phyloP scores from a whole-genome alignment of 2,113 vertebrate species.

The Larimichthys polyactis region DNA sequence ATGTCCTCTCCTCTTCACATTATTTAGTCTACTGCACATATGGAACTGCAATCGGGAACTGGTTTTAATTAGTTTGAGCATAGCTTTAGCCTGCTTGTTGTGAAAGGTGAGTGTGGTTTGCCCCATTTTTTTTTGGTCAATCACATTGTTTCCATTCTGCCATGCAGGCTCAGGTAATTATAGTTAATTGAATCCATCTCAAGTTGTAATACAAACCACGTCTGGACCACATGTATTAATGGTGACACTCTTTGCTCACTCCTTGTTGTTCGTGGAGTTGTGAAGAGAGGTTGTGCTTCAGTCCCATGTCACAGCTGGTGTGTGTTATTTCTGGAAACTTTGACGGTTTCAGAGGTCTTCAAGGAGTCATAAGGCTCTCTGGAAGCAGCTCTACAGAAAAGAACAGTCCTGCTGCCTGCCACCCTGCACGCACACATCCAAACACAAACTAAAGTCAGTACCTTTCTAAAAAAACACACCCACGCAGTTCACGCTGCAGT shows the following conservation, averaged over 20 bases:
- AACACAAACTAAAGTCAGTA: not conserved
- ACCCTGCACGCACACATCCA: conserved; percentile 24
- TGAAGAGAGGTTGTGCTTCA: conserved; percentile 66
- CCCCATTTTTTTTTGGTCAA: conserved; percentile 34
- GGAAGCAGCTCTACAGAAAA: conserved; percentile 72
- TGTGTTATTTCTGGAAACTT: conserved; percentile 78
- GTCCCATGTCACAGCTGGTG: conserved; percentile 76
- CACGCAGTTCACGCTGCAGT: not conserved
- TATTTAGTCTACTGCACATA: conserved; percentile 40
- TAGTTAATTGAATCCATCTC: conserved; percentile 62
- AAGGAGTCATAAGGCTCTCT: conserved; percentile 71
- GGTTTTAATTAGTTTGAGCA: conserved; percentile 36
- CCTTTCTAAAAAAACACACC: not conserved
- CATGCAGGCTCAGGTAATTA: conserved; percentile 62
- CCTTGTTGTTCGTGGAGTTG: conserved; percentile 42
- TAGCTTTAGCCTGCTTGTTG: conserved; percentile 35
- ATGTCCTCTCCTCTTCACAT: conserved; percentile 14
- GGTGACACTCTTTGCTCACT: conserved; percentile 46
- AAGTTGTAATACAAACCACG: conserved; percentile 60
- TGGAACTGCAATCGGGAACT: conserved; percentile 29
- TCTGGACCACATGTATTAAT: conserved; percentile 57
- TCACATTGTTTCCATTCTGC: conserved; percentile 65
- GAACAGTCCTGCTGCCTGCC: conserved; percentile 29
- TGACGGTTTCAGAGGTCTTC: conserved; percentile 79
- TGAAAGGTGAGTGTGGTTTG: conserved; percentile 58